A percentile compares a stretch with the other conserved stretches of the same genome.
Evolutionary conservation across 2,888 invertebrate genomes (phyloP).

Genomic region (Cosmorhoe ocellata): DNA sequence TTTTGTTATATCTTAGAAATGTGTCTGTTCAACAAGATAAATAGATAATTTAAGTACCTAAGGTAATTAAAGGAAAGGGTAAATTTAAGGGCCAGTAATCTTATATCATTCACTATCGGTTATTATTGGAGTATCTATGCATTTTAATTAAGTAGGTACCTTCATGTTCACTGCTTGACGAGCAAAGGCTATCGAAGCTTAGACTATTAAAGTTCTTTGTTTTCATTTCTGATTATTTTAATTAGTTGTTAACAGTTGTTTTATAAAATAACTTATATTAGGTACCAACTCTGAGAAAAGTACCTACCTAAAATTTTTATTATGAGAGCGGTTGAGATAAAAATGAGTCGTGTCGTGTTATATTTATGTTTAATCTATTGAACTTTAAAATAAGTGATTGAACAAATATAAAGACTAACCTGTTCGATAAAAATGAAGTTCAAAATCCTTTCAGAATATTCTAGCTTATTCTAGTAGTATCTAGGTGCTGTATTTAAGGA

Average conservation of each 20-base stretch:
- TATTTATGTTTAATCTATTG: constrained; percentile 31
- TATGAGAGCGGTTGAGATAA: constrained; percentile 2
- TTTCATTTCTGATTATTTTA: constrained; percentile 26
- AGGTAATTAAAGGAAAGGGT: background rate
- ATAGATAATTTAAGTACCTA: background rate
- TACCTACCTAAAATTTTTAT: background rate
- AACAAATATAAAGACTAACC: too few species aligned
- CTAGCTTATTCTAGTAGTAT: background rate
- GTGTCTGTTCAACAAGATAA: background rate
- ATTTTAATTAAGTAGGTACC: constrained; percentile 6
- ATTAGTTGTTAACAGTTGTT: constrained; percentile 26
- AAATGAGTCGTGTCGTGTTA: constrained; percentile 11
- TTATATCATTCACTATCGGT: background rate
- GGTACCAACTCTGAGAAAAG: too few species aligned
- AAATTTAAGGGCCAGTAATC: background rate
- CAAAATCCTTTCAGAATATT: constrained; percentile 1
- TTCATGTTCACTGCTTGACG: constrained; percentile 2
- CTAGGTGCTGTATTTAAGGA: too few species aligned
- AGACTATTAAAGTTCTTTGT: constrained; percentile 20
- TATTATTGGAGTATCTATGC: constrained; percentile 2
- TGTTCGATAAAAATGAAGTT: constrained; percentile 10
- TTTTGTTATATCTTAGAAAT: background rate
- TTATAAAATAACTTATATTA: constrained; percentile 7
- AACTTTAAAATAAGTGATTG: constrained; percentile 4
- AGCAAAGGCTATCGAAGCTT: constrained; percentile 22